Percentiles rank a stretch among this genome's conserved stretches.
Conservation (phyloP, 1,140 invertebrate species). For the Heterodera carotae region DNA sequence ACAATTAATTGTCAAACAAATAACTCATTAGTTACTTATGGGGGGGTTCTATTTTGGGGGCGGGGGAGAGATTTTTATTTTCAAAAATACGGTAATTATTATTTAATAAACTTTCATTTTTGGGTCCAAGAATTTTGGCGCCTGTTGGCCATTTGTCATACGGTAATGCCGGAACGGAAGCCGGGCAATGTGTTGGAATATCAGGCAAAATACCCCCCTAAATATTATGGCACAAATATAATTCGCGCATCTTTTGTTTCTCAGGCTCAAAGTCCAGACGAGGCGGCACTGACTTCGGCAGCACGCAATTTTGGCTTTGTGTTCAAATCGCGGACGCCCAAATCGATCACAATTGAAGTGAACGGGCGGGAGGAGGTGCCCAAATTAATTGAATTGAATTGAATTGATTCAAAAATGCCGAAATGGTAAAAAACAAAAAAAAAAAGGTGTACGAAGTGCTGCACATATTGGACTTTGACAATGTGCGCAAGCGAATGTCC, state of each 20-base stretch:
- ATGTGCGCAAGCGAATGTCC: constrained; percentile 97
- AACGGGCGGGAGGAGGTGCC: constrained; percentile 60
- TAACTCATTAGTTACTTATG: too few relatives aligned
- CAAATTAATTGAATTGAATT: constrained; percentile 7
- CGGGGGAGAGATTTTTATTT: too few relatives aligned
- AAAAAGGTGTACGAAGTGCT: constrained; percentile 88
- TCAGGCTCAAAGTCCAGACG: constrained; percentile 87
- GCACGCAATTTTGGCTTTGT: constrained; percentile 98
- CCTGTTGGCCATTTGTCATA: constrained; percentile 86
- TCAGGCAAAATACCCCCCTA: constrained; percentile 69
- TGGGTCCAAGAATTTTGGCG: constrained; percentile 63
- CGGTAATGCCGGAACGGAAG: constrained; percentile 92
- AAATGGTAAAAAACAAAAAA: constrained; percentile 66
- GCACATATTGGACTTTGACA: constrained; percentile 98
- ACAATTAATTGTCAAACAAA: too few relatives aligned
- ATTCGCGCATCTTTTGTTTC: not conserved
- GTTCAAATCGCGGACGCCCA: constrained; percentile 72
- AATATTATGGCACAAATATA: not conserved
- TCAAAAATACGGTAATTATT: too few relatives aligned
- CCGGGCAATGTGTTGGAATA: constrained; percentile 76
- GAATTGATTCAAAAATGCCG: constrained; percentile 71
- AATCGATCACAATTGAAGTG: constrained; percentile 68
- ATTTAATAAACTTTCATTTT: not conserved
- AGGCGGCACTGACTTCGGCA: constrained; percentile 91
- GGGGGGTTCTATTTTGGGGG: too few relatives aligned